Conservation (phyloP, 1,140 invertebrate genomes). For the Mamestra configurata region DNA sequence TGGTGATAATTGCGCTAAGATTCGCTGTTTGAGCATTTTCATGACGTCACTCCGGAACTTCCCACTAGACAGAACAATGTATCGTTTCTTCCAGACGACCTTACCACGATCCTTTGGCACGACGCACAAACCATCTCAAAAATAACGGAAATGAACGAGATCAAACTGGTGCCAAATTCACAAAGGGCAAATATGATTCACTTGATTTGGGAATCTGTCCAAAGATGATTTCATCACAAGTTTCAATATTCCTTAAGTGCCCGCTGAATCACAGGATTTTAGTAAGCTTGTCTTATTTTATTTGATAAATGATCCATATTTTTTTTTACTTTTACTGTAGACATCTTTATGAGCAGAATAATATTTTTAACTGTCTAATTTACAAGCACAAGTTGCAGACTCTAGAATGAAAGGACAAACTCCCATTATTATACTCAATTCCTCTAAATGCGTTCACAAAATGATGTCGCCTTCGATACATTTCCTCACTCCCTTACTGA, state of each 20-base stretch:
- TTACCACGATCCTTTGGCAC: conserved; percentile 44
- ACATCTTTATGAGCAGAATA: too few relatives aligned
- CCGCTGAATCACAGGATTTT: conserved; percentile 11
- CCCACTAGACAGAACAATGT: conserved; percentile 35
- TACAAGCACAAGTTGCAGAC: too few relatives aligned
- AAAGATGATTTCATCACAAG: conserved; percentile 39
- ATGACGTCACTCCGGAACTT: conserved; percentile 36
- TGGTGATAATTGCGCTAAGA: neutral
- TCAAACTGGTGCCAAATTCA: conserved; percentile 46
- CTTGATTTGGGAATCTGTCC: conserved; percentile 38
- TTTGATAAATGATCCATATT: neutral
- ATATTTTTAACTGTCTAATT: too few relatives aligned
- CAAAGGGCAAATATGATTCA: conserved; percentile 47
- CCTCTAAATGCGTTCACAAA: neutral
- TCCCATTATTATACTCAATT: too few relatives aligned
- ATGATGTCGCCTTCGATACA: neutral
- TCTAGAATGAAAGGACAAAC: too few relatives aligned
- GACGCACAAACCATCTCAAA: conserved; percentile 44
- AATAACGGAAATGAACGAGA: conserved; percentile 42
- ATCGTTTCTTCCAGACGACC: conserved; percentile 21
- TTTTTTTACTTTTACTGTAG: neutral
- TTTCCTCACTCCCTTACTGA: neutral
- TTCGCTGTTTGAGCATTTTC: conserved; percentile 3
- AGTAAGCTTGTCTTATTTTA: neutral
- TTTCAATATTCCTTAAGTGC: conserved; percentile 18